Conservation (phyloP, 2,797 vertebrate species). For the Antennarius maculatus region DNA sequence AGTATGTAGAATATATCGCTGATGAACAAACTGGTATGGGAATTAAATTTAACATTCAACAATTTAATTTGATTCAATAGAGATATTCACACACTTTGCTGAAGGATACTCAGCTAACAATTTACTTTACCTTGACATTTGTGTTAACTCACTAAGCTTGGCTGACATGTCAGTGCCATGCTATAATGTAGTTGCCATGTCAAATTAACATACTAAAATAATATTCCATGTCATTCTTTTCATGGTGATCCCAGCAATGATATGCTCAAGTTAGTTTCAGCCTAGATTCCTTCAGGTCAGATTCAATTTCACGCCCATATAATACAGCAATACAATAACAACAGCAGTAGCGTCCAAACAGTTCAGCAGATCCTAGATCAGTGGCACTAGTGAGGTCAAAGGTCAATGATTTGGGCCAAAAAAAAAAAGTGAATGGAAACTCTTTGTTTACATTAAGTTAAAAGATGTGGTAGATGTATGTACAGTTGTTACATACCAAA, state of each 20-base stretch:
- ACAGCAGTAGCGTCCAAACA: neutral
- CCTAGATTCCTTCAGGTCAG: neutral
- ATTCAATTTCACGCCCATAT: neutral
- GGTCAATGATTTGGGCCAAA: neutral
- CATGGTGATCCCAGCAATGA: neutral
- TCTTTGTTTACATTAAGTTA: neutral
- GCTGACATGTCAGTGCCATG: neutral
- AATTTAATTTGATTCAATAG: neutral
- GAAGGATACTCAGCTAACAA: neutral
- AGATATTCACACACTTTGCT: neutral
- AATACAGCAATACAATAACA: no score
- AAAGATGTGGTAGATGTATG: neutral
- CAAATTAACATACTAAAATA: no score
- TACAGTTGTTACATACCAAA: no score
- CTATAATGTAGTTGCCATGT: neutral
- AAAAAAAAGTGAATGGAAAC: neutral
- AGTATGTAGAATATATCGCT: no score
- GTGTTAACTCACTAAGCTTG: neutral
- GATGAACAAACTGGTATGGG: neutral
- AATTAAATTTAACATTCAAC: neutral
- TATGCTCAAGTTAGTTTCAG: neutral
- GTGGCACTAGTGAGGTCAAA: slow-evolving; percentile 4
- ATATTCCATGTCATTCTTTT: no score
- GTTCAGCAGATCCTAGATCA: neutral
- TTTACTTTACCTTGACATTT: neutral